A percentile compares a stretch with the other conserved stretches of the same genome.
Evolutionary conservation across 2,113 vertebrate genomes (phyloP).

Genomic region (Hyperopisus bebe): DNA sequence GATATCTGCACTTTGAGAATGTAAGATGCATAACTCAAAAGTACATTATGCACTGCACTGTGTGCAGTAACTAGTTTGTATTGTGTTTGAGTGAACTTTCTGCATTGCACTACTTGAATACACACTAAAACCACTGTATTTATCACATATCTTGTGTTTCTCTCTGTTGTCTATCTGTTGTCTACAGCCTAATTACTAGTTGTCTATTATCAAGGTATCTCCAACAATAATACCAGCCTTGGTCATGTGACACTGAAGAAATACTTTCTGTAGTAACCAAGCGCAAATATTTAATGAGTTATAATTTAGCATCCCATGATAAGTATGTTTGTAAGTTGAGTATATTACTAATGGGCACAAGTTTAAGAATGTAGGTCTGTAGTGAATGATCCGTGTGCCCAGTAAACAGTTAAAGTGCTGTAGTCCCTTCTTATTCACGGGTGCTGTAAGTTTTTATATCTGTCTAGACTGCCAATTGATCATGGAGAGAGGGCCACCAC

Average conservation of each 20-base stretch:
- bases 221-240: background rate
- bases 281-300: background rate
- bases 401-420: background rate
- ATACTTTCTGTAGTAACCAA: background rate
- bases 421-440: background rate
- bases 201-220: background rate
- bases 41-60: background rate
- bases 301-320: background rate
- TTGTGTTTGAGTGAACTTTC: background rate
- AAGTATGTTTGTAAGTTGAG: background rate
- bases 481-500: background rate
- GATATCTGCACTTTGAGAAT: background rate
- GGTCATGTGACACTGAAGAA: background rate
- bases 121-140: background rate
- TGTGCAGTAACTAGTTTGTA: background rate
- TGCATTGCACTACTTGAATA: background rate
- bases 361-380: background rate
- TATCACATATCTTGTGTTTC: background rate
- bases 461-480: constrained; percentile 7
- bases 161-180: background rate
- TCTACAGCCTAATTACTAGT: background rate
- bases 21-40: background rate
- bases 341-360: background rate
- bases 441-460: background rate
- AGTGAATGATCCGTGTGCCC: background rate